Conservation (phyloP, 1,140 invertebrate genomes). For the Calosoma granatense region DNA sequence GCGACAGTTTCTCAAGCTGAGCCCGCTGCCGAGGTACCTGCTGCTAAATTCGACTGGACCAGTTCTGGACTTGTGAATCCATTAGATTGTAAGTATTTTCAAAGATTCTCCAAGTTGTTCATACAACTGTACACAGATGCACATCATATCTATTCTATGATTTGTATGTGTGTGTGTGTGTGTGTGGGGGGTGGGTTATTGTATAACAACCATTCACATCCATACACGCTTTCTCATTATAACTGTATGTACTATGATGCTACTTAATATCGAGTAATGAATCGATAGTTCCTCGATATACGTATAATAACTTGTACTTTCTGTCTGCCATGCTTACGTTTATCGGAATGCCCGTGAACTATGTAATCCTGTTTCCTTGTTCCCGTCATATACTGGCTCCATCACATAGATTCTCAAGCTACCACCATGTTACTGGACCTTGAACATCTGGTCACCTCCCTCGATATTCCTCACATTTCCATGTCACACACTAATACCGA, state of each 20-base stretch:
- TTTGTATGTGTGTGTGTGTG: too few species aligned
- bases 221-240: too few species aligned
- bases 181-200: too few species aligned
- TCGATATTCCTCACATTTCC: slow-evolving; percentile 22
- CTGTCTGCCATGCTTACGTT: background rate
- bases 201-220: too few species aligned
- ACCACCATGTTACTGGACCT: slow-evolving; percentile 27
- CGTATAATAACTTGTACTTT: background rate
- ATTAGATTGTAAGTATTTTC: slow-evolving; percentile 49
- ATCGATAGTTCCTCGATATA: too few species aligned
- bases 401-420: slow-evolving; percentile 19
- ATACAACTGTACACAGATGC: too few species aligned
- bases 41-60: slow-evolving; percentile 55
- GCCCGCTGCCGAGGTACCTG: slow-evolving; percentile 38
- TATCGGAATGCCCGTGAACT: background rate
- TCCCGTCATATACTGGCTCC: background rate
- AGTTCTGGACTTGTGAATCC: slow-evolving; percentile 53
- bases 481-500: slow-evolving; percentile 14
- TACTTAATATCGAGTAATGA: too few species aligned
- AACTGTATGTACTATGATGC: too few species aligned
- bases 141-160: too few species aligned
- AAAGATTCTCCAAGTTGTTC: background rate
- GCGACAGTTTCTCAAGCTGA: slow-evolving; percentile 19
- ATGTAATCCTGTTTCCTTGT: background rate
- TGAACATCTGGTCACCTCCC: slow-evolving; percentile 29